Percentiles rank a stretch among this genome's conserved stretches.
phyloP scores from a whole-genome alignment of 2,888 invertebrate genomes.

The Lasiommata megera region DNA sequence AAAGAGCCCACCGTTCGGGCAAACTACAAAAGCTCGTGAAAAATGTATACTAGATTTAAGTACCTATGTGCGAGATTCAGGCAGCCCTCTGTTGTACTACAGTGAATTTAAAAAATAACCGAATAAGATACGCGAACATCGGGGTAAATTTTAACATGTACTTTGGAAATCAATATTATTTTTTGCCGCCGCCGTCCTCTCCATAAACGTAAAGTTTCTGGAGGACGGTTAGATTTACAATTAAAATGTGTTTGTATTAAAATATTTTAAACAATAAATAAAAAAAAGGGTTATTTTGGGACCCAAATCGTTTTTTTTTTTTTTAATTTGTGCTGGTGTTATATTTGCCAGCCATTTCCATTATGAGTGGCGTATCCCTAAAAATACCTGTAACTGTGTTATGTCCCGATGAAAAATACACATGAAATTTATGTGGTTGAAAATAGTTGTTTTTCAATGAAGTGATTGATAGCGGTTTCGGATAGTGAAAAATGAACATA shows the following conservation, averaged over 20 bases:
- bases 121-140: background rate
- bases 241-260: too few species aligned
- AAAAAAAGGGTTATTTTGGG: too few species aligned
- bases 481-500: slow-evolving; percentile 13
- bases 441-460: slow-evolving; percentile 11
- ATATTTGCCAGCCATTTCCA: background rate
- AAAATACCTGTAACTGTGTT: background rate
- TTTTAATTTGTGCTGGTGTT: too few species aligned
- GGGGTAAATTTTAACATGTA: background rate
- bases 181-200: too few species aligned
- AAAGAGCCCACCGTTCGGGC: slow-evolving; percentile 26
- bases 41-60: slow-evolving; percentile 30
- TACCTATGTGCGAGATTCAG: slow-evolving; percentile 24
- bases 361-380: background rate
- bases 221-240: too few species aligned
- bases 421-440: slow-evolving; percentile 7
- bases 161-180: too few species aligned
- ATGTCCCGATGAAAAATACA: slow-evolving; percentile 10
- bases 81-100: slow-evolving; percentile 16
- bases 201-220: too few species aligned
- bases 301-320: too few species aligned
- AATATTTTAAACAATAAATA: too few species aligned
- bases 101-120: slow-evolving; percentile 17
- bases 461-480: slow-evolving; percentile 11
- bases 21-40: slow-evolving; percentile 31